Evolutionary conservation across 2,797 vertebrate genomes (phyloP), one percentile per base, ranked within the genome.

Genomic region (Anguilla pacifica): DNA sequence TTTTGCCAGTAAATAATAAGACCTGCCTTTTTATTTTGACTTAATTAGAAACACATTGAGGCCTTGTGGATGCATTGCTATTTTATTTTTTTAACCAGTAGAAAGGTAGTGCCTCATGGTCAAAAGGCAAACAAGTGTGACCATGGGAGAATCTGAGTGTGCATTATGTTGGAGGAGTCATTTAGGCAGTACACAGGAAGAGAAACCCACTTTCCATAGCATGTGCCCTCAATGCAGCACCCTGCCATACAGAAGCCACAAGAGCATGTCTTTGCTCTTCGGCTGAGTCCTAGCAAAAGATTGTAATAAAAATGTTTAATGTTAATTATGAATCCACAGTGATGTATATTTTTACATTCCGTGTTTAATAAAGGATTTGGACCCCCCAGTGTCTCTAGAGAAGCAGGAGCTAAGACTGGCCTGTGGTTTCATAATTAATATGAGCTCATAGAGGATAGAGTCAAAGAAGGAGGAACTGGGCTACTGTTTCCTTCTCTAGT

Each of bases 11-110:
- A 57, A 55, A 43, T 43, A n/a, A 39, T 43, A 28, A 87, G 86
- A 64, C 79, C 28, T 49, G 57, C 74, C 43, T 87, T 77, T 72
- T 87, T 70, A 59, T 87, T 83, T 46, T 67, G 79, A 70, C 57
- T 70, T 87, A 67, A 87, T 87, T 67, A 53, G 86, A 83, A 87
- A 64, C 86, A 87, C 79, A 83, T 87, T 79, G 79, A 51, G 61
- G 74, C 55, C 46, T 51, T 70, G 81, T 83, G 13, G 31, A 55
- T 49, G 53, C 6, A 83, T 83, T 83, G 22, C 57, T 39, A 7
- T 3, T 31, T 39, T 64, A 82, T 49, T 86, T 86, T 86, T 17
- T 7, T 49, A 77, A 31, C 31, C 31, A 79, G 55, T 61, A 64
- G 28, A 53, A 49, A 53, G 61, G 81, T 28, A 2, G 79, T 53